Evolutionary conservation across 2,888 invertebrate species (phyloP).

Genomic region (Dione vanillae): DNA sequence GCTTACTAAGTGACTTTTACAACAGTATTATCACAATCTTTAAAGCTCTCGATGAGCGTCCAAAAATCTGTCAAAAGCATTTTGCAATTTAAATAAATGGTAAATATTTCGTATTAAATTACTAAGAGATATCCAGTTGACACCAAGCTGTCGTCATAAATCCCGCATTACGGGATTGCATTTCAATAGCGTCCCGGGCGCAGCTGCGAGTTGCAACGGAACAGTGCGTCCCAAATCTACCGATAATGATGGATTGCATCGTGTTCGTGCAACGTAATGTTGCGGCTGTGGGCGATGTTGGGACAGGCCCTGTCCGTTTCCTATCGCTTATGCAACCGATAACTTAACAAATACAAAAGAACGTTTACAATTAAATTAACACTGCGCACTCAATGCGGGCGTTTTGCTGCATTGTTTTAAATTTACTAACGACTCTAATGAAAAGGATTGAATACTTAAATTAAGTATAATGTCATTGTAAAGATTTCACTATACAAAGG

Average conservation of each 20-base stretch:
- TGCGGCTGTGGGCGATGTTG: slow-evolving; percentile 66
- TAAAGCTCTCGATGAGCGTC: neutral
- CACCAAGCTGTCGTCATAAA: slow-evolving; percentile 43
- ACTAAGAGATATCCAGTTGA: slow-evolving; percentile 38
- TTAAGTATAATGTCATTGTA: slow-evolving; percentile 24
- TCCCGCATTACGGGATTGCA: slow-evolving; percentile 42
- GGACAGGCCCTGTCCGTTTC: slow-evolving; percentile 80
- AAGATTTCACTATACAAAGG: neutral
- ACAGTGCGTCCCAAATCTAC: slow-evolving; percentile 68
- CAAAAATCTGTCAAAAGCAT: slow-evolving; percentile 19
- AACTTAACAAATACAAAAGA: slow-evolving; percentile 41
- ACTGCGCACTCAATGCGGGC: slow-evolving; percentile 37
- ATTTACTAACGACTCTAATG: slow-evolving; percentile 32
- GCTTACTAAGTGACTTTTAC: neutral
- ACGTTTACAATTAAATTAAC: slow-evolving; percentile 38
- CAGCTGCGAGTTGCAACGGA: slow-evolving; percentile 65
- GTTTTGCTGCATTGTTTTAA: slow-evolving; percentile 37
- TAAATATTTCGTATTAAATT: slow-evolving; percentile 39
- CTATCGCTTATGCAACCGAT: slow-evolving; percentile 72
- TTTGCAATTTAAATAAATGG: slow-evolving; percentile 27
- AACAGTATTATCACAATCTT: slow-evolving; percentile 7
- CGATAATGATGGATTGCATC: slow-evolving; percentile 72
- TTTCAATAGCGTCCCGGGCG: slow-evolving; percentile 43
- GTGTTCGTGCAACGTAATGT: slow-evolving; percentile 69
- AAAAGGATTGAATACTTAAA: slow-evolving; percentile 31